These are phyloP conservation scores for Acrossocheilus wenchowensis DNA, from an alignment of 2,797 vertebrate species.

Conservation along the genomic window DNA sequence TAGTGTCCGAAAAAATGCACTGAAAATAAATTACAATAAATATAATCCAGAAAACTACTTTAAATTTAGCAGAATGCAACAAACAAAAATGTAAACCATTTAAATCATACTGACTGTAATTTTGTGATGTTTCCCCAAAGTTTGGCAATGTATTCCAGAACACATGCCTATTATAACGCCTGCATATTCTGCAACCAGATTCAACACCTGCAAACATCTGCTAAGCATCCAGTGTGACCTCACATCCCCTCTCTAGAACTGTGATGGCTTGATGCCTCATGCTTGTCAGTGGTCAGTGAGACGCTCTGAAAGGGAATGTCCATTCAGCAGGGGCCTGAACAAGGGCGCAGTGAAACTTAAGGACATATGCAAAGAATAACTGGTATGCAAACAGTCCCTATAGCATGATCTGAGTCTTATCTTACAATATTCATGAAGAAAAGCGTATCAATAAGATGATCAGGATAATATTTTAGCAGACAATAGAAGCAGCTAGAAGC, in stretches of 20 bases:
- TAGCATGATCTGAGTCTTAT: conserved; percentile 39
- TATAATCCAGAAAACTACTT: neutral
- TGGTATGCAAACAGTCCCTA: conserved; percentile 28
- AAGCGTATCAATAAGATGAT: conserved; percentile 73
- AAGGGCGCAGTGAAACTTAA: conserved; percentile 1
- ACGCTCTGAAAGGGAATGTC: neutral
- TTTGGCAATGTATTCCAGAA: neutral
- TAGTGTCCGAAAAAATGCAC: neutral
- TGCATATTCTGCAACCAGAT: neutral
- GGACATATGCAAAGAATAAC: neutral
- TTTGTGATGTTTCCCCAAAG: neutral
- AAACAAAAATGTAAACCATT: neutral
- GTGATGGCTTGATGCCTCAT: neutral
- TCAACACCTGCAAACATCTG: conserved; percentile 31
- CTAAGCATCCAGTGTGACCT: conserved; percentile 3
- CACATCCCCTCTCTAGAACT: neutral
- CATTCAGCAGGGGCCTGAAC: conserved; percentile 16
- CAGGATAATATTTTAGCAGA: conserved; percentile 74
- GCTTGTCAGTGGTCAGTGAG: conserved; percentile 6
- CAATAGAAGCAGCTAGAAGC: conserved; percentile 65
- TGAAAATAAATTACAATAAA: neutral
- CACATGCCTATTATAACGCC: neutral
- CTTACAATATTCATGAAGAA: conserved; percentile 27
- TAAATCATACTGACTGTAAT: neutral
- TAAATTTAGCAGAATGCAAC: neutral